Base-by-base conservation (phyloP, 2,888 invertebrate genomes). In the Synanthedon formicaeformis region DNA sequence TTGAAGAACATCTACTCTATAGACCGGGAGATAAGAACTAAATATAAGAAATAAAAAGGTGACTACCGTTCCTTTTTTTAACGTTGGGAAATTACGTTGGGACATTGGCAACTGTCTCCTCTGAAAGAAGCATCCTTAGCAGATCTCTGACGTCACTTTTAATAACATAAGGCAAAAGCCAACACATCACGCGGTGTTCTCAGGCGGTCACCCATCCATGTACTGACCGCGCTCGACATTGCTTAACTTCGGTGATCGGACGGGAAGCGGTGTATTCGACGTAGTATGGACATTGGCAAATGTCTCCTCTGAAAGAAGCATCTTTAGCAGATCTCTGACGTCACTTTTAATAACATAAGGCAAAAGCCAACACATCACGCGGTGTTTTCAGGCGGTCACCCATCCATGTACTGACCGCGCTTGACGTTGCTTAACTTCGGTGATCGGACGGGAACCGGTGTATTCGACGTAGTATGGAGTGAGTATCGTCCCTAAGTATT, bases 191-290 rank as follows among this genome's bases (percentile, higher is more conserved):
- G 61, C 54, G 58, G 60, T 62, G 62, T 63, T 63, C 61, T 60
- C 62, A 60, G 59, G 62, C 61, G 61, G 61, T 62, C 61, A 62
- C 61, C 62, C 61, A 62, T 50, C 50, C 50, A 50, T 34, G 50
- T 50, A 34, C 50, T 50, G n/a, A 50, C 58, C 62, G 61, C 74
- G 71, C 74, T 72, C 72, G 70, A 73, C 65, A 69, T 69, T 71
- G 72, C 73, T 73, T 73, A 69, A 73, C 71, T 75, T 72, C 72
- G 72, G 73, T 73, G 73, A 74, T 74, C 74, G 72, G 72, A 72
- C 73, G 73, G 73, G 70, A 73, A 73, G 72, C 71, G 71, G 72
- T 75, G 69, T 69, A 53, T 73, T 73, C 73, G 73, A 73, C 71
- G 65, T 71, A 70, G 75, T 77, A 78, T 78, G n/a, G n/a, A n/a